Conservation (phyloP, 2,888 invertebrate genomes). For the Mechanitis mazaeus region DNA sequence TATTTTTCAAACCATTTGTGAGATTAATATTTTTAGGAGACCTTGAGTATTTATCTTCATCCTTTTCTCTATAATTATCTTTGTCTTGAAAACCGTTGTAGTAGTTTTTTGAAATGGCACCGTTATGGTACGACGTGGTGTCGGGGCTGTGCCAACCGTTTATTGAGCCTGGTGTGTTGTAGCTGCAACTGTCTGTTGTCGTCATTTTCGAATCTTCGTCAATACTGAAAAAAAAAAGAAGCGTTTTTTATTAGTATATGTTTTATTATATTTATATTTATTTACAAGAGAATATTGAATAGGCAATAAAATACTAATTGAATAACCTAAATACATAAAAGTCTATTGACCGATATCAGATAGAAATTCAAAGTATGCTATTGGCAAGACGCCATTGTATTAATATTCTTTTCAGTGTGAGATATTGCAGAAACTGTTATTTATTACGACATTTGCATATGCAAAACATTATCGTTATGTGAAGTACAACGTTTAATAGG, state of each 20-base stretch:
- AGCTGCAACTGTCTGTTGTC: conserved; percentile 77
- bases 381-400: conserved; percentile 1
- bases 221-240: conserved; percentile 47
- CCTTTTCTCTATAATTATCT: conserved; percentile 38
- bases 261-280: background rate
- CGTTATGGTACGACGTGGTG: conserved; percentile 59
- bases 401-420: conserved; percentile 2
- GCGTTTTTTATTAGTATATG: background rate
- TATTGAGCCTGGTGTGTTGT: conserved; percentile 71
- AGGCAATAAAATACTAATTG: conserved; percentile 7
- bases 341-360: conserved; percentile 1
- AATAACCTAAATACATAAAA: background rate
- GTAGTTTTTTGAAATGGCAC: conserved; percentile 67
- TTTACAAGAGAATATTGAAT: background rate
- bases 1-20: conserved; percentile 63
- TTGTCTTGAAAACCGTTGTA: conserved; percentile 63
- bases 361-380: background rate
- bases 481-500: too few species aligned
- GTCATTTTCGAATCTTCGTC: conserved; percentile 78
- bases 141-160: conserved; percentile 78
- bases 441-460: background rate
- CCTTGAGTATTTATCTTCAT: conserved; percentile 46
- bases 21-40: conserved; percentile 68
- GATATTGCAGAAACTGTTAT: conserved; percentile 1
- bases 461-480: too few species aligned